Evolutionary conservation across 2,797 vertebrate species (phyloP), one percentile per base, ranked within the genome.

Genomic region (Ctenopoma multispine): DNA sequence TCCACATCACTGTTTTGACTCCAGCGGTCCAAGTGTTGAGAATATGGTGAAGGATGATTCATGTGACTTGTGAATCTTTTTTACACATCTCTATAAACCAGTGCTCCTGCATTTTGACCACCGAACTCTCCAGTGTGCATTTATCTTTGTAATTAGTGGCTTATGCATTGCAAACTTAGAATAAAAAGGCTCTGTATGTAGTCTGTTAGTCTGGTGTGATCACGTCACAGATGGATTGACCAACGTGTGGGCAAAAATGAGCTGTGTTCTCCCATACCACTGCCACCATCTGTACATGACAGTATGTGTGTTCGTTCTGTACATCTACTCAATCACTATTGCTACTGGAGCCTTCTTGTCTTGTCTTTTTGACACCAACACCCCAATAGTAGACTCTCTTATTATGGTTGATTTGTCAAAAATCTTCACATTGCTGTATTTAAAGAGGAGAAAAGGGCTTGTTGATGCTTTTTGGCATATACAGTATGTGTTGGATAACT

Each of bases 81-180:
- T 43, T n/a, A 27, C n/a, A 62, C 44, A 24, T 63, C 61, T 15
- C 34, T 40, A n/a, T 41, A 14, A 23, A n/a, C 3, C 36, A 10
- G 13, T 23, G 46, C 60, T 20, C 17, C 9, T 63, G 48, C 41
- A 29, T 40, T 41, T 18, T 44, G 15, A 54, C 62, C 62, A 17
- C 62, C 18, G 62, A 53, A 12, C 12, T 64, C 29, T 44, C 31
- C 17, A 38, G 18, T 23, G 29, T 43, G 21, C 48, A 27, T 63
- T 63, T 53, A 15, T 63, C 62, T 41, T 41, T 27, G 21, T 29
- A 41, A 64, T 64, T 53, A 53, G 62, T 44, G 49, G 62, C 20
- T 29, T n/a, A 3, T 43, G 36, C 4, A 2, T 23, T 43, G 38
- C 9, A 41, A 10, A 12, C 36, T 1, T n/a, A 0, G 34, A 21